Conservation (phyloP, 2,113 vertebrate genomes). For the Aptenodytes forsteri region DNA sequence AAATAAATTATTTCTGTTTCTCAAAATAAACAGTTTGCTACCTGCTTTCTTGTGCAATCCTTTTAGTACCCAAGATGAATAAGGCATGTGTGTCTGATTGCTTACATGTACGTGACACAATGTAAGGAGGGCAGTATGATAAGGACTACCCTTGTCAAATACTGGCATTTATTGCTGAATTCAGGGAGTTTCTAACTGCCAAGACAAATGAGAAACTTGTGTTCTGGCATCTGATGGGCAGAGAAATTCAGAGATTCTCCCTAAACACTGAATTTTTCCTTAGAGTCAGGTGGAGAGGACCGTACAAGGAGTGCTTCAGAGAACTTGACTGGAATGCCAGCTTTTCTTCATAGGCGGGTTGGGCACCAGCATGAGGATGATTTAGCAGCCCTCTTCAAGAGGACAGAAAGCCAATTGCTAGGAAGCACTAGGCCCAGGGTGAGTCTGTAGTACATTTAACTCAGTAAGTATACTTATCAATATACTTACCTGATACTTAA, state of each 20-base stretch:
- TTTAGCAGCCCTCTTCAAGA: background rate
- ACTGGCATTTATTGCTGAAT: background rate
- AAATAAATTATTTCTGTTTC: constrained; percentile 49
- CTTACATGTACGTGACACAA: background rate
- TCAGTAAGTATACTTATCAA: background rate
- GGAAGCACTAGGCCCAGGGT: background rate
- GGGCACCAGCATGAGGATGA: background rate
- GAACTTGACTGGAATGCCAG: background rate
- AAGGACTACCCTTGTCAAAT: background rate
- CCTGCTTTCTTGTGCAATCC: constrained; percentile 29
- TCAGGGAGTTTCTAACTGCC: background rate
- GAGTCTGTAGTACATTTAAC: background rate
- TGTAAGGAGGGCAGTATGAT: background rate
- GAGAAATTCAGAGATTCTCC: background rate
- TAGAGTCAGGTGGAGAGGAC: background rate
- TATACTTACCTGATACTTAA: background rate
- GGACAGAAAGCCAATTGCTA: background rate
- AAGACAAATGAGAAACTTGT: background rate
- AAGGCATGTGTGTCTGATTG: background rate
- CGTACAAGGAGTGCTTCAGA: background rate
- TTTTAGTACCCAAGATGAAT: background rate
- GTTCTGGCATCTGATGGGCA: background rate
- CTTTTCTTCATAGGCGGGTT: background rate
- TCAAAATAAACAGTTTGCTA: constrained; percentile 38
- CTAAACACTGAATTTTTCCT: background rate